Conservation (phyloP, 2,113 vertebrate species). For the Atlantisia rogersi region DNA sequence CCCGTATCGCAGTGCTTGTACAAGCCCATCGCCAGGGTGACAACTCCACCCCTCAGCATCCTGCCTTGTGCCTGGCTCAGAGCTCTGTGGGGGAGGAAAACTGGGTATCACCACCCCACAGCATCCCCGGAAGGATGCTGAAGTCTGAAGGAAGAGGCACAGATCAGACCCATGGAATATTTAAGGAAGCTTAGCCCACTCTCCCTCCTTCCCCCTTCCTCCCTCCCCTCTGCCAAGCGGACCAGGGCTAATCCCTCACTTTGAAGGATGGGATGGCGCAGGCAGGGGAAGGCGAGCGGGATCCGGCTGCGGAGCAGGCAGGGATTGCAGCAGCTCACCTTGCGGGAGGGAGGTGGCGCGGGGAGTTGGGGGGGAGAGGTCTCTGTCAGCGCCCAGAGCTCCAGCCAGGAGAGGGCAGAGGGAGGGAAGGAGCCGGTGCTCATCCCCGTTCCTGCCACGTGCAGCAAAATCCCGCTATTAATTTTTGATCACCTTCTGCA, state of each 20-base stretch:
- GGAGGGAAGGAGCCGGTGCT: background rate
- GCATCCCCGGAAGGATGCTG: background rate
- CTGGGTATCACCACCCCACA: rapidly evolving
- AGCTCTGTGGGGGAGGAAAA: rapidly evolving
- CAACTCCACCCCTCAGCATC: background rate
- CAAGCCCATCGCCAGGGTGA: background rate
- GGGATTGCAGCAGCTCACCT: conserved; percentile 22
- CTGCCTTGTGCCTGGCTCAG: background rate
- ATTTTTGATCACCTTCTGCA: conserved; percentile 54
- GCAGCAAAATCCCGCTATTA: conserved; percentile 32
- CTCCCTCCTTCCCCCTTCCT: background rate
- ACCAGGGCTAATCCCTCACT: conserved; percentile 41
- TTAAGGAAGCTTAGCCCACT: background rate
- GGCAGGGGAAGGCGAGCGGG: background rate
- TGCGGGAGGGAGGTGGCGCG: background rate
- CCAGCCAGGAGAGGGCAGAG: background rate
- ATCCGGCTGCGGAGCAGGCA: background rate
- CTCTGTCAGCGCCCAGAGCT: conserved; percentile 5
- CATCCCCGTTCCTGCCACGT: conserved; percentile 9
- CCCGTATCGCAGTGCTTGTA: rapidly evolving
- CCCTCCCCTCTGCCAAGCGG: background rate
- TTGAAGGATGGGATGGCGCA: background rate
- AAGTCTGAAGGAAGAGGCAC: background rate
- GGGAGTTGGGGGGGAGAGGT: background rate
- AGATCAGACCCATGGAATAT: background rate